These are phyloP conservation scores for Neogale vison DNA, from an alignment of 2,113 vertebrate species.

Conservation along the genomic window DNA sequence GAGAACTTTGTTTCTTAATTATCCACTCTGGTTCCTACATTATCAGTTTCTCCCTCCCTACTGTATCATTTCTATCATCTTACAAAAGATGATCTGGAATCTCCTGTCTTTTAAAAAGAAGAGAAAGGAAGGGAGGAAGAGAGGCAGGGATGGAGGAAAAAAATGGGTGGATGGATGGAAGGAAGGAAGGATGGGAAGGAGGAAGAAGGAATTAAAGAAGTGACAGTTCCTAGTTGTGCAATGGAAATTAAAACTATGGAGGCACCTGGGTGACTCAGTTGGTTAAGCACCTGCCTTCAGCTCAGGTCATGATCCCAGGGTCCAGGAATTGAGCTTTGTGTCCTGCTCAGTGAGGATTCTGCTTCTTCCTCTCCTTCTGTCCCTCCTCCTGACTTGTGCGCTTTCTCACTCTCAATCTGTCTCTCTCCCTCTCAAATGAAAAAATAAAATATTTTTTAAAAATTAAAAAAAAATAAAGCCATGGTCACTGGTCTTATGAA, in stretches of 20 bases:
- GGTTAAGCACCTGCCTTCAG: background rate
- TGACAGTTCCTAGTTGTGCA: background rate
- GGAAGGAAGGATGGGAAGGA: background rate
- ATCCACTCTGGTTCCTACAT: background rate
- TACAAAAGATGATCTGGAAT: background rate
- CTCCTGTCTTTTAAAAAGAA: background rate
- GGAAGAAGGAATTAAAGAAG: background rate
- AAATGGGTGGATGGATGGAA: too few relatives aligned
- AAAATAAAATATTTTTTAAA: background rate
- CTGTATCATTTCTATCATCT: background rate
- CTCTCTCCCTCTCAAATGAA: background rate
- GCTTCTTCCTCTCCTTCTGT: background rate
- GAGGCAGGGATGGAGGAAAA: background rate
- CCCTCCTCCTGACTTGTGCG: background rate
- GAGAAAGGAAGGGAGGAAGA: background rate
- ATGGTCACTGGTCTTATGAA: background rate
- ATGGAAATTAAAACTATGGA: background rate
- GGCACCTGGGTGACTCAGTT: background rate
- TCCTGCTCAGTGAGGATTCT: background rate
- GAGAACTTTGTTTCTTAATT: background rate
- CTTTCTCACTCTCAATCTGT: background rate
- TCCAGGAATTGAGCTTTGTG: background rate
- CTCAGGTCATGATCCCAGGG: background rate
- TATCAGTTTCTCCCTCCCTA: background rate
- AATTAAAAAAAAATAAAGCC: background rate